phyloP scores from a whole-genome alignment of 1,140 invertebrate genomes.

The Drosophila orena region DNA sequence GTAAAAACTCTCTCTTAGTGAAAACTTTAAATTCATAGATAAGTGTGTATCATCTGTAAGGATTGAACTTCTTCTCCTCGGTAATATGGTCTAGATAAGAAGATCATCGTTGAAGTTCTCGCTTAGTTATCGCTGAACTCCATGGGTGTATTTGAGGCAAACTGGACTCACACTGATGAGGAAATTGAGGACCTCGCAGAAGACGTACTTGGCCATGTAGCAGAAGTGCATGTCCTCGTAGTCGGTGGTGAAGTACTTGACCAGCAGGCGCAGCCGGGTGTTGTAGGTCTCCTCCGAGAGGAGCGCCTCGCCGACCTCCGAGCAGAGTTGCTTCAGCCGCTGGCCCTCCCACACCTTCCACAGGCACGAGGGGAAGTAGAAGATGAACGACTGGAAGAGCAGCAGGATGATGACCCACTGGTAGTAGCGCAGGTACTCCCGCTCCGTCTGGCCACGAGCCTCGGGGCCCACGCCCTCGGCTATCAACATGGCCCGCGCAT shows the following conservation, averaged over 20 bases:
- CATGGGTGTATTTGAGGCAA: neutral
- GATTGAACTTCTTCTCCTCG: too few species aligned
- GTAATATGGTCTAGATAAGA: too few species aligned
- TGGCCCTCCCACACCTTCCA: slow-evolving; percentile 93
- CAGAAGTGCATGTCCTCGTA: slow-evolving; percentile 88
- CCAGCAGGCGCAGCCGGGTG: slow-evolving; percentile 86
- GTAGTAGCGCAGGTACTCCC: slow-evolving; percentile 91
- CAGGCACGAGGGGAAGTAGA: slow-evolving; percentile 90
- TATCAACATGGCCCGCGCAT: slow-evolving; percentile 62
- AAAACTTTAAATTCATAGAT: too few species aligned
- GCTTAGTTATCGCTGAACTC: too few species aligned
- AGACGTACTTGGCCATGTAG: slow-evolving; percentile 89
- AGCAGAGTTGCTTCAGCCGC: slow-evolving; percentile 86
- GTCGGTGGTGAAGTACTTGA: slow-evolving; percentile 86
- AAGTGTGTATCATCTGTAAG: too few species aligned
- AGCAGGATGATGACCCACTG: slow-evolving; percentile 95
- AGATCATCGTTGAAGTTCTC: too few species aligned
- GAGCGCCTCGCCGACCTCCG: slow-evolving; percentile 85
- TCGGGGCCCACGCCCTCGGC: slow-evolving; percentile 73
- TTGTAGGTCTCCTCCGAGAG: slow-evolving; percentile 86
- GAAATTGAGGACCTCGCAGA: slow-evolving; percentile 91
- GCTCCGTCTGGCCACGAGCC: slow-evolving; percentile 85
- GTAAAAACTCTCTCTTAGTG: too few species aligned
- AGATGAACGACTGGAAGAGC: slow-evolving; percentile 91
- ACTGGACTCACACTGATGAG: slow-evolving; percentile 88